Conservation (phyloP, 1,140 invertebrate species). For the Bacillus rossius region DNA sequence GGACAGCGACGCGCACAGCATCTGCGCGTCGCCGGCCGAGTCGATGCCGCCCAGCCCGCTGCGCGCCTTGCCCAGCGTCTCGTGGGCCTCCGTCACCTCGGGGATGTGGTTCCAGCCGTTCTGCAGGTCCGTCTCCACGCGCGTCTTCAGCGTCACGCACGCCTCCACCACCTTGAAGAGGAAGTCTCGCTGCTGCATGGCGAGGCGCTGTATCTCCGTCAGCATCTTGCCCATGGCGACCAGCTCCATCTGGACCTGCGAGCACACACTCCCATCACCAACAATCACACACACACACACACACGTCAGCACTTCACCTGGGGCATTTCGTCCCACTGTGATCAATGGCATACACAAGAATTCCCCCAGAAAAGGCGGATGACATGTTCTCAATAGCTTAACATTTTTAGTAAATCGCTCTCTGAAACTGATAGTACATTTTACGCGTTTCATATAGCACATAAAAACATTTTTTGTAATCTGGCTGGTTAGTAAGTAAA, state of each 20-base stretch:
- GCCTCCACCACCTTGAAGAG: conserved; percentile 66
- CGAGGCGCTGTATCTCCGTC: conserved; percentile 55
- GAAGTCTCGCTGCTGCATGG: conserved; percentile 60
- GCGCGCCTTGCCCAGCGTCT: conserved; percentile 54
- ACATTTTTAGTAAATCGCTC: too few species aligned
- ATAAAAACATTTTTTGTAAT: too few species aligned
- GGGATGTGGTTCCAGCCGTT: conserved; percentile 56
- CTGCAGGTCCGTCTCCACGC: conserved; percentile 63
- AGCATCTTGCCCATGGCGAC: conserved; percentile 45
- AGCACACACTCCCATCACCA: too few species aligned
- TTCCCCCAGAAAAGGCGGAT: too few species aligned
- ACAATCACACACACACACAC: too few species aligned
- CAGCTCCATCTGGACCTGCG: conserved; percentile 21
- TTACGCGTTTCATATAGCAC: too few species aligned
- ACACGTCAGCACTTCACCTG: too few species aligned
- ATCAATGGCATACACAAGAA: too few species aligned
- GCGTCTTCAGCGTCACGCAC: conserved; percentile 63
- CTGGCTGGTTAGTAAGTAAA: too few species aligned
- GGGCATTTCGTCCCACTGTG: too few species aligned
- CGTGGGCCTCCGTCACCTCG: conserved; percentile 57
- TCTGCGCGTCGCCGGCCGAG: conserved; percentile 50
- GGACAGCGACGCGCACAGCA: conserved; percentile 48
- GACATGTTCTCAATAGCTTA: too few species aligned
- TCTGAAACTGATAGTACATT: too few species aligned
- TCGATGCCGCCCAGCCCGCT: conserved; percentile 50